Base-by-base conservation (phyloP, 2,888 invertebrate species). In the Merodon equestris region DNA sequence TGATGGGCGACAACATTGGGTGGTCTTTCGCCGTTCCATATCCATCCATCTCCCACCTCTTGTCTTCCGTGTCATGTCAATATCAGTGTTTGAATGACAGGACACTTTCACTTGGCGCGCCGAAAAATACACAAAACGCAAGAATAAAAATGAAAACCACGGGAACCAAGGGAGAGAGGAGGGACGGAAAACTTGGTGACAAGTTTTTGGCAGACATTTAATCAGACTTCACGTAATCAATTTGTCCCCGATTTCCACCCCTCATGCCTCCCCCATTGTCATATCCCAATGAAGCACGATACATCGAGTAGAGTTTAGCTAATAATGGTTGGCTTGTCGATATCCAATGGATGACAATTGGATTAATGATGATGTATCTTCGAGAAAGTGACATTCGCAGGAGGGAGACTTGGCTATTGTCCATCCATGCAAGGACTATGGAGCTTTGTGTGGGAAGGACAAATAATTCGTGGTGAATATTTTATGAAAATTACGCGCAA, bases 161-260 rank as follows among this genome's bases (percentile, higher is more conserved):
- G 18, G 15, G 36, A 51, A 56, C 56, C 18, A 19, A 42, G 13
- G 10, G 3, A 40, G 40, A 27, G 27, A 7, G 27, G 27, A 2
- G 40, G 4, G 34, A 54, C 10, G 10, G 13, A 56, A 58, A 76
- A 60, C 54, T 74, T 74, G 77, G 53, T 70, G 79, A 79, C 74
- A 74, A 79, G 68, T 68, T 60, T 74, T 70, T 70, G 74, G 68
- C 79, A 74, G 74, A 74, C 63, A 74, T 79, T 73, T 79, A 74
- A 79, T 79, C 79, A 79, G 79, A 58, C 70, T 70, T 79, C 79
- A 74, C 58, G 79, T 74, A 68, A 79, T 74, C 79, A 79, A 79
- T 79, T 79, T 79, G 74, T 79, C 68, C 70, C 73, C 57, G 17
- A 48, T 45, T 10, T 2, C 3, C 27, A 7, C 12, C 45, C 9